Base-by-base conservation (phyloP, 2,797 vertebrate species). In the Anas bernieri region DNA sequence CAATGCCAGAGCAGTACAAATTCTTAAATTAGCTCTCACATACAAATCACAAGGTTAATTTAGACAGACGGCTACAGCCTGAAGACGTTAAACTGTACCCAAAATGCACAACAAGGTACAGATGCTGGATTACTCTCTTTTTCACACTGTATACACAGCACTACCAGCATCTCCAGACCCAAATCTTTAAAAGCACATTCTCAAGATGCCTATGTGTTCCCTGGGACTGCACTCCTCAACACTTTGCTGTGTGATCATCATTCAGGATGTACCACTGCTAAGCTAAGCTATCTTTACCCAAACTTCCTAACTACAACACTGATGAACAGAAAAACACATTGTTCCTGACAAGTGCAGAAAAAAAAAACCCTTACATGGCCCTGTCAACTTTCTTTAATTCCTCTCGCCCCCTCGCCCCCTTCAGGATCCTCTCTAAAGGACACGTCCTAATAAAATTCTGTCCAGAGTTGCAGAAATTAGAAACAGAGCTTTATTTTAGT, bases 371-470 rank as follows among this genome's bases (percentile, higher is more conserved):
- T 37, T 23, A 45, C 28, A 33, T 2, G 20, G 37, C 4, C 23
- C 13, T 31, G 3, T 8, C 31, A 45, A 10, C 35, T 21, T 68
- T 79, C 37, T 45, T 28, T 20, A 9, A 3, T 15, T 16, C 5
- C 4, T 12, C 6, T 11, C n/a, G 28, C 7, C 31, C 35, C 67
- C 7, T 10, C n/a, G 54, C 0, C 4, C 2, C 7, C 58, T 22
- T 63, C 37, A 67, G 54, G 30, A 37, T 69, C 22, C 43, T 70
- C 77, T 74, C 17, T 64, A 59, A 78, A 88, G 13, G 77, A 26
- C 5, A 28, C 4, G 55, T 16, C 8, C 17, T 46, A 25, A 63
- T 0, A 3, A 83, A 92, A 78, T 30, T 30, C 56, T 43, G 20
- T 7, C 7, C 43, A 90, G 30, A 83, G 54, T 2, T 48, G 21